Conservation (phyloP, 1,140 invertebrate species). For the Hypothenemus hampei region DNA sequence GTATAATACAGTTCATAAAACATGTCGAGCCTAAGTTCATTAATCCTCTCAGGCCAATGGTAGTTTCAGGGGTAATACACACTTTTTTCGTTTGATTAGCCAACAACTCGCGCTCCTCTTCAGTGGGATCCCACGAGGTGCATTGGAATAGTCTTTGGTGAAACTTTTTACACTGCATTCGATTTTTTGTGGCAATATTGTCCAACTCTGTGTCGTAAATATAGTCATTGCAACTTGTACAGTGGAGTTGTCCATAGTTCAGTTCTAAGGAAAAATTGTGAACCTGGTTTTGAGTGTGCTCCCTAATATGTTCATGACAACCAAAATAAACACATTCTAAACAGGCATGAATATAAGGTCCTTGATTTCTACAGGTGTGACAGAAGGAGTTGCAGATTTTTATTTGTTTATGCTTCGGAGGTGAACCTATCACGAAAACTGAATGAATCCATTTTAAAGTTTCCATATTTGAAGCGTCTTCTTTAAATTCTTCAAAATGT, state of each 20-base stretch:
- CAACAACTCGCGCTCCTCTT: conserved; percentile 64
- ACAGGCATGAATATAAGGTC: conserved; percentile 79
- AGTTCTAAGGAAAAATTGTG: conserved; percentile 84
- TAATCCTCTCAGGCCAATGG: conserved; percentile 84
- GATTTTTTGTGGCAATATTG: conserved; percentile 46
- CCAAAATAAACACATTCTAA: conserved; percentile 89
- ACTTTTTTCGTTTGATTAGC: conserved; percentile 68
- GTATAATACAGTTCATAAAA: conserved; percentile 98
- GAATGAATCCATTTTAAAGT: conserved; percentile 63
- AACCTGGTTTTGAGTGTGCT: conserved; percentile 74
- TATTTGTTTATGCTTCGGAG: conserved; percentile 61
- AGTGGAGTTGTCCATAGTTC: conserved; percentile 85
- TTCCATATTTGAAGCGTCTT: conserved; percentile 47
- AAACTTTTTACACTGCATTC: conserved; percentile 39
- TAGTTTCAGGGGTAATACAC: conserved; percentile 73
- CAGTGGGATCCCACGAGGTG: conserved; percentile 69
- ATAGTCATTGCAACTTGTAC: conserved; percentile 87
- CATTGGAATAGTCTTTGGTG: conserved; percentile 40
- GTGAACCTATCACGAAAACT: conserved; percentile 69
- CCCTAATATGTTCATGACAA: conserved; percentile 82
- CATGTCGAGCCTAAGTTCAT: conserved; percentile 98
- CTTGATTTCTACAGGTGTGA: conserved; percentile 68
- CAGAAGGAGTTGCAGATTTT: conserved; percentile 74
- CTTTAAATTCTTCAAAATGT: conserved; percentile 38
- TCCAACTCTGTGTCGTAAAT: conserved; percentile 54